Percentiles rank a stretch among this genome's conserved stretches.
These are phyloP conservation scores for Podargus strigoides DNA, from an alignment of 2,797 vertebrate genomes.

Conservation along the genomic window DNA sequence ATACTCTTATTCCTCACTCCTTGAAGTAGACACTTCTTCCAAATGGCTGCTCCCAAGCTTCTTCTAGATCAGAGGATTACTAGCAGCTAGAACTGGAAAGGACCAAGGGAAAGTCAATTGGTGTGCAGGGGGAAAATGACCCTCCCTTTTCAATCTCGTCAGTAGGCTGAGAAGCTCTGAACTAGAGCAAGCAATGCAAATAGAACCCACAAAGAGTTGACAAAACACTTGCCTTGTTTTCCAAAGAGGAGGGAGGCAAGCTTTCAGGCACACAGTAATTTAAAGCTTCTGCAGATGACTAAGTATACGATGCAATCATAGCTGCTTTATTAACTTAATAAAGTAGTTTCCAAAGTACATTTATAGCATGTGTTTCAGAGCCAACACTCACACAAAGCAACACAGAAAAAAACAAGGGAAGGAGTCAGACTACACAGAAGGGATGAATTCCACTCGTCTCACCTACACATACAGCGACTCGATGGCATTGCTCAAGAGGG, in stretches of 20 bases:
- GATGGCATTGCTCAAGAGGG: neutral
- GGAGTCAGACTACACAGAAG: neutral
- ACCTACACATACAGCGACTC: rapidly evolving
- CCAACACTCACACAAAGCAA: neutral
- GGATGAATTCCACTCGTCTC: neutral
- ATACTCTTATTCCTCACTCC: neutral
- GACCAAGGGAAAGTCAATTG: neutral
- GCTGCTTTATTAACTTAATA: neutral
- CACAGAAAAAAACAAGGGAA: neutral
- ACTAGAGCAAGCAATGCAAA: neutral
- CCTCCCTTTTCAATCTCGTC: neutral
- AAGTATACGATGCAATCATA: neutral
- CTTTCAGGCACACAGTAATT: neutral
- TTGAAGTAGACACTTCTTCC: neutral
- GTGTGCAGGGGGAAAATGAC: neutral
- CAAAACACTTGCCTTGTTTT: conserved; percentile 36
- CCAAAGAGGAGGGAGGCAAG: neutral
- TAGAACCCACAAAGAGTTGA: conserved; percentile 28
- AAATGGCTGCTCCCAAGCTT: neutral
- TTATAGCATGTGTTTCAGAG: neutral
- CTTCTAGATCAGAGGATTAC: neutral
- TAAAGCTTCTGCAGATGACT: conserved; percentile 10
- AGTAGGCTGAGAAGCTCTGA: neutral
- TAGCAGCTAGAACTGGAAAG: neutral
- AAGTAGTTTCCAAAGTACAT: neutral